Conservation (phyloP, 2,888 invertebrate genomes). For the Troglohyphantes excavatus region DNA sequence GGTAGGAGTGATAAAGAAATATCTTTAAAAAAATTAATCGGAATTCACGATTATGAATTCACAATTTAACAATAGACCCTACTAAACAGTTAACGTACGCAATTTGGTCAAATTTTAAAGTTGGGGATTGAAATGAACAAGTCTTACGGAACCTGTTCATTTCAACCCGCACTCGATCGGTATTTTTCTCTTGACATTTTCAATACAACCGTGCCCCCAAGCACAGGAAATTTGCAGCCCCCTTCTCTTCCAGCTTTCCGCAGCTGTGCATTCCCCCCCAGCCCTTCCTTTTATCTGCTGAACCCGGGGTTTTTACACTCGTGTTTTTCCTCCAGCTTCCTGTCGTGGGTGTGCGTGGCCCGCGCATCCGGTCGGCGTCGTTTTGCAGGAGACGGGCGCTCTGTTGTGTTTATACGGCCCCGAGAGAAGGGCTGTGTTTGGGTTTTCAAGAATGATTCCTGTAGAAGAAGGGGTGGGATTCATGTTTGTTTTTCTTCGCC, state of each 20-base stretch:
- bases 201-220: too few species aligned
- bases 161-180: too few species aligned
- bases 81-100: too few species aligned
- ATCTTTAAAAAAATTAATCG: too few species aligned
- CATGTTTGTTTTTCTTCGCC: not conserved
- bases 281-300: constrained; percentile 29
- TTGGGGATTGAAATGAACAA: too few species aligned
- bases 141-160: too few species aligned
- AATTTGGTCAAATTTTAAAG: too few species aligned
- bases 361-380: constrained; percentile 38
- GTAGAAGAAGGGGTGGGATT: not conserved
- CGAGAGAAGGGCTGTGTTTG: not conserved
- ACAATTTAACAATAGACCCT: too few species aligned
- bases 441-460: not conserved
- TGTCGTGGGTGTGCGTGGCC: constrained; percentile 33
- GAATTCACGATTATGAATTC: too few species aligned
- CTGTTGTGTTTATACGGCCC: not conserved
- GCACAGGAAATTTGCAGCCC: constrained; percentile 29
- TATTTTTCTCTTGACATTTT: too few species aligned
- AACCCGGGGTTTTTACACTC: constrained; percentile 5
- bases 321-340: constrained; percentile 64
- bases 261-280: constrained; percentile 63
- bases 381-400: not conserved
- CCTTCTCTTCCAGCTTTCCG: constrained; percentile 18
- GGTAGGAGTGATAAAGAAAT: too few species aligned